Conservation (phyloP, 2,888 invertebrate species). For the Tetragonisca angustula region DNA sequence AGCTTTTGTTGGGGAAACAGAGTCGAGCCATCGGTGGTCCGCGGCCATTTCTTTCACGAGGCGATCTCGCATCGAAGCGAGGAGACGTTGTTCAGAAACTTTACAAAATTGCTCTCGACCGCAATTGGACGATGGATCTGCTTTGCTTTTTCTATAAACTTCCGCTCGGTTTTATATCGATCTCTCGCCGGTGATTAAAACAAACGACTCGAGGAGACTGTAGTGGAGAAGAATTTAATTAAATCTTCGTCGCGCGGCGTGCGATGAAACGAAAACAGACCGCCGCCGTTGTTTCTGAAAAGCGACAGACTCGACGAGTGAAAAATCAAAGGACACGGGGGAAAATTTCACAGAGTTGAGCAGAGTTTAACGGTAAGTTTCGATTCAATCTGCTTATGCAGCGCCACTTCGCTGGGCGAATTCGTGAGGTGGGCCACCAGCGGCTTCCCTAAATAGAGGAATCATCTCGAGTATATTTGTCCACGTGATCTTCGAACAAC, state of each 20-base stretch:
- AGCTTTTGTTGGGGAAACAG: constrained; percentile 48
- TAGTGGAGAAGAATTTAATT: too few relatives aligned
- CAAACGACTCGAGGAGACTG: too few relatives aligned
- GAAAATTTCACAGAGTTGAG: not conserved
- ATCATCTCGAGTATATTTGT: constrained; percentile 80
- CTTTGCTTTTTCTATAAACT: too few relatives aligned
- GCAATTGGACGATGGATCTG: too few relatives aligned
- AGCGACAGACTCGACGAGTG: too few relatives aligned
- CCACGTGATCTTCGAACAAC: constrained; percentile 81
- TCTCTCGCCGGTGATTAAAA: too few relatives aligned
- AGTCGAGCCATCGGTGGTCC: constrained; percentile 15
- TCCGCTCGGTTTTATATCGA: too few relatives aligned
- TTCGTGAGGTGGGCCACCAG: constrained; percentile 63
- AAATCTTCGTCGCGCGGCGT: too few relatives aligned
- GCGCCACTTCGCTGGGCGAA: constrained; percentile 38
- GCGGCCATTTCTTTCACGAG: constrained; percentile 8
- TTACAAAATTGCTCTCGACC: too few relatives aligned
- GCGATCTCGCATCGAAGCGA: constrained; percentile 10
- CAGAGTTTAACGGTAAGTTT: not conserved
- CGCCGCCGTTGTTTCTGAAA: too few relatives aligned
- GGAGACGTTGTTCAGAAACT: not conserved
- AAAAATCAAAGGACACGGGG: too few relatives aligned
- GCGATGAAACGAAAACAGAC: too few relatives aligned
- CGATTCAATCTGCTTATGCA: not conserved
- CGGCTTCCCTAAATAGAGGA: constrained; percentile 73